A percentile compares a stretch with the other conserved stretches of the same genome.
phyloP scores from a whole-genome alignment of 2,888 invertebrate species.

The Drosophila picticornis region DNA sequence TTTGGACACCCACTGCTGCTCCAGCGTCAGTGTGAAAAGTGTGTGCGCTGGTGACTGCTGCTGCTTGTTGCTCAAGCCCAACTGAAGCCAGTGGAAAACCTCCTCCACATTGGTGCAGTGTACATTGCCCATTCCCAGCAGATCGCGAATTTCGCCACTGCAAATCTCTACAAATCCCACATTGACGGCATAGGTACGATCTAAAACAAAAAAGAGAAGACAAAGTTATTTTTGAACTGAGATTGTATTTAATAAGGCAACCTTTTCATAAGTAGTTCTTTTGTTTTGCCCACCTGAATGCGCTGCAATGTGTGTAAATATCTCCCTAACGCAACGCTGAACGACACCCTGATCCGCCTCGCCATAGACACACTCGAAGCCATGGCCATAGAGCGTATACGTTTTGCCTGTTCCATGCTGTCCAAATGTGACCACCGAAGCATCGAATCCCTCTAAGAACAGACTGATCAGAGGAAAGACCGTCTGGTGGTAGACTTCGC shows the following conservation, averaged over 20 bases:
- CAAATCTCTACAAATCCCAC: constrained; percentile 91
- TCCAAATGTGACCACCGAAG: constrained; percentile 90
- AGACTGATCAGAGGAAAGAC: constrained; percentile 89
- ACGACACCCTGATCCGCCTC: constrained; percentile 90
- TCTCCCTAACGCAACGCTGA: constrained; percentile 90
- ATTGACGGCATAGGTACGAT: constrained; percentile 88
- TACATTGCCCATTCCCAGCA: constrained; percentile 86
- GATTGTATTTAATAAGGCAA: background rate
- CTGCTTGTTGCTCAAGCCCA: constrained; percentile 87
- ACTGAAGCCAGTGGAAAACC: constrained; percentile 89
- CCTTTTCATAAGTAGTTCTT: background rate
- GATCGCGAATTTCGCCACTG: constrained; percentile 88
- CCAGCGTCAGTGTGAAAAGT: constrained; percentile 90
- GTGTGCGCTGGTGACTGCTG: constrained; percentile 86
- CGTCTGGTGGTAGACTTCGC: constrained; percentile 88
- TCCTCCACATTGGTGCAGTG: constrained; percentile 88
- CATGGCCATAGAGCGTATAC: constrained; percentile 90
- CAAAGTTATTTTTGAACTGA: no score
- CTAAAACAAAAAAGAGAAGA: constrained; percentile 62
- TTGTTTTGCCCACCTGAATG: constrained; percentile 83
- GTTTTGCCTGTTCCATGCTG: constrained; percentile 90
- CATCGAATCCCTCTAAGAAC: constrained; percentile 90
- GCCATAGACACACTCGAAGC: constrained; percentile 87
- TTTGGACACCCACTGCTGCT: constrained; percentile 90
- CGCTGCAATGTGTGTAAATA: constrained; percentile 89